Percentiles rank a stretch among this genome's conserved stretches.
Conservation (phyloP, 2,888 invertebrate species). For the Selenia dentaria region DNA sequence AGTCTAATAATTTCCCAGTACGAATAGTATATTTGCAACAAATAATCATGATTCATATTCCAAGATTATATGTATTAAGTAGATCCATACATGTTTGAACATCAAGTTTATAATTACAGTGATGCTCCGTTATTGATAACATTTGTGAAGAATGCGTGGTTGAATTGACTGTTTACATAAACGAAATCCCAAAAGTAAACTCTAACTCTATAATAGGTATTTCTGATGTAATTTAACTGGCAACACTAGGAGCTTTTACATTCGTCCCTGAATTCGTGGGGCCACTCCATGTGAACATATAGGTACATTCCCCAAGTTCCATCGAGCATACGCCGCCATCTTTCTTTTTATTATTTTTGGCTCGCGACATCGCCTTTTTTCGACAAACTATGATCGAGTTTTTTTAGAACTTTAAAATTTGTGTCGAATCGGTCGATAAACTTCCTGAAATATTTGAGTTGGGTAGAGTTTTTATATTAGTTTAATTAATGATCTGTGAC, state of each 20-base stretch:
- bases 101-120: too few species aligned
- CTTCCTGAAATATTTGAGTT: conserved; percentile 21
- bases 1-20: too few species aligned
- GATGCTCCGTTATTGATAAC: too few species aligned
- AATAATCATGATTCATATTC: too few species aligned
- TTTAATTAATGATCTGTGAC: conserved; percentile 17
- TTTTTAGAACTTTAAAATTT: conserved; percentile 21
- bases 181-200: too few species aligned
- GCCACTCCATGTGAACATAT: conserved; percentile 54
- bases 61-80: too few species aligned
- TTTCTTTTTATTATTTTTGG: conserved; percentile 60
- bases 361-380: conserved; percentile 52
- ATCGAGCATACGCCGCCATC: conserved; percentile 54
- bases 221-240: too few species aligned
- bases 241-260: conserved; percentile 46
- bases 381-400: conserved; percentile 32
- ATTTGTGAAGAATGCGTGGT: too few species aligned
- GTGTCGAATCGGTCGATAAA: conserved; percentile 22
- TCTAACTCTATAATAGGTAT: too few species aligned
- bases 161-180: too few species aligned
- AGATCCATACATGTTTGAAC: too few species aligned
- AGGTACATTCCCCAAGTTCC: conserved; percentile 70
- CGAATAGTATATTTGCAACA: too few species aligned
- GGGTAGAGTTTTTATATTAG: conserved; percentile 14
- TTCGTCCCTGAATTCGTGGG: conserved; percentile 66